Evolutionary conservation across 2,797 vertebrate species (phyloP).

Genomic region (Phaenicophaeus curvirostris): DNA sequence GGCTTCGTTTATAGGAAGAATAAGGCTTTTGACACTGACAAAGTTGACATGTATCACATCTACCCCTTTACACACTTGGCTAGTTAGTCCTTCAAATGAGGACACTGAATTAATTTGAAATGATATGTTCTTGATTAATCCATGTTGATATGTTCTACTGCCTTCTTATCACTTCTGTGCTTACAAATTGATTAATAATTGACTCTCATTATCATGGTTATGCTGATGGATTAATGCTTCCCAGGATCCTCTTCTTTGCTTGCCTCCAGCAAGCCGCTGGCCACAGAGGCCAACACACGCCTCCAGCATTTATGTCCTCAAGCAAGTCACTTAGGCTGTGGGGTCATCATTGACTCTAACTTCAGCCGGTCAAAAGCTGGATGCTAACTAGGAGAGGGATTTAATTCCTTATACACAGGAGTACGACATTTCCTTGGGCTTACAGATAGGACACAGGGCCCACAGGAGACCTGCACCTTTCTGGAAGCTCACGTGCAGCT

Average conservation of each 20-base stretch:
- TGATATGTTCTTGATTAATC: constrained; percentile 35
- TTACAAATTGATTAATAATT: constrained; percentile 70
- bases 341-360: not conserved
- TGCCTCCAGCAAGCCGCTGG: too few relatives aligned
- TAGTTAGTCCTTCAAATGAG: constrained; percentile 50
- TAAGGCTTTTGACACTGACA: not conserved
- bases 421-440: not conserved
- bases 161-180: constrained; percentile 44
- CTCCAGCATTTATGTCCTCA: not conserved
- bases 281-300: not conserved
- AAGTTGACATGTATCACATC: not conserved
- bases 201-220: constrained; percentile 51
- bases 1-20: not conserved
- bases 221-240: not conserved
- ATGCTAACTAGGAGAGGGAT: not conserved
- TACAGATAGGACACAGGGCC: not conserved
- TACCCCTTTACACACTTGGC: not conserved
- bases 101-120: constrained; percentile 34
- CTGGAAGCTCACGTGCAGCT: not conserved
- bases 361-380: not conserved
- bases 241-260: constrained; percentile 38
- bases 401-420: not conserved
- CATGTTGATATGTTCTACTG: constrained; percentile 6
- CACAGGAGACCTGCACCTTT: not conserved
- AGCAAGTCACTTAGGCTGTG: not conserved